Base-by-base conservation (phyloP, 2,113 vertebrate genomes). In the Xiphophorus maculatus region DNA sequence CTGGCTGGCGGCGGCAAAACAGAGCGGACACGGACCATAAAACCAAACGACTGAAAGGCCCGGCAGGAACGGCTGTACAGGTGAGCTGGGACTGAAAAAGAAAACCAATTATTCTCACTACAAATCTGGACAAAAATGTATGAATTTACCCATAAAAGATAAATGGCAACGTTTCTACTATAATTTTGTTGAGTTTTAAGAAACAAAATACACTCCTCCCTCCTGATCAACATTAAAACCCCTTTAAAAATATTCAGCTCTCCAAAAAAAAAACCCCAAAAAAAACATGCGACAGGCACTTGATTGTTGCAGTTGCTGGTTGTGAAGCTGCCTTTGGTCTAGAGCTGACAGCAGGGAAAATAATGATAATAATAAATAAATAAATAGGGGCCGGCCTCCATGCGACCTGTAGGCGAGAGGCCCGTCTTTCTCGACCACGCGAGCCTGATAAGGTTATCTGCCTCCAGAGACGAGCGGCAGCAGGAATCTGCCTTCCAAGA, bases 401-500 rank as follows among this genome's bases (percentile, higher is more conserved):
- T 12, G 83, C 80, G 84, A 88, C 87, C 74, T 37, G 51, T 58
- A 63, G 17, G 77, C 79, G 76, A 19, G 19, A 51, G 48, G 17
- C 25, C 51, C 2, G 19, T 11, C 83, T 40, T 40, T 33, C 69
- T 63, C 11, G 1, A 25, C 48, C 27, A 67, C 77, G 4, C 15
- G 40, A 30, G 44, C 28, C 82, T 69, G 84, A 89, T 89, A 86
- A 88, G 72, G 69, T 91, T 88, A 92, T 91, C 91, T 82, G 71
- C 19, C 40, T 5, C 51, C 29, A 33, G 64, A 1, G 73, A 25
- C 35, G 51, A 71, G 1, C 27, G 67, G 67, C 73, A 42, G 77
- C 30, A 40, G 0, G 66, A 37, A 19, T 19, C 19, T 17, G 25
- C 17, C 51, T 79, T 86, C 29, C 8, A 35, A 62, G 62, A 54